Conservation (phyloP, 92 coral and sea anemone genomes). For the Parazoanthus darwini region DNA sequence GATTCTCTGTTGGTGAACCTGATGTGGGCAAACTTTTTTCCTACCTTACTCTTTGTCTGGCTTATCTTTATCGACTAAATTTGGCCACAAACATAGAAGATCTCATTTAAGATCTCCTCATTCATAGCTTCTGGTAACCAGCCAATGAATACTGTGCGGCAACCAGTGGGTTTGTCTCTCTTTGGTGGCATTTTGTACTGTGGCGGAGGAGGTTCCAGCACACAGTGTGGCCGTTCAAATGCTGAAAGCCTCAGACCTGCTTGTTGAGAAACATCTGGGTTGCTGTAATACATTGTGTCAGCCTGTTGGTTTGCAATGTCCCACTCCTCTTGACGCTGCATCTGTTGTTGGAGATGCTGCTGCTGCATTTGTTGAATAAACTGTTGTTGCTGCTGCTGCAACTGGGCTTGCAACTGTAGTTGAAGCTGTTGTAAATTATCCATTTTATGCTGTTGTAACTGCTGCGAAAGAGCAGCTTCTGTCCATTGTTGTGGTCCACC, state of each 20-base stretch:
- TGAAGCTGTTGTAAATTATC: conserved; percentile 31
- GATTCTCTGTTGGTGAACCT: conserved; percentile 55
- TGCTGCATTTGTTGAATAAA: conserved; percentile 41
- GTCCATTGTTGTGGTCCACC: neutral
- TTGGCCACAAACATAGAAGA: conserved; percentile 70
- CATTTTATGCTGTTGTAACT: conserved; percentile 7
- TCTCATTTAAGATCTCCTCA: conserved; percentile 64
- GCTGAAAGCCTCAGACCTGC: conserved; percentile 47
- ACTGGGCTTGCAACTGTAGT: conserved; percentile 34
- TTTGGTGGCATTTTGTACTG: conserved; percentile 47
- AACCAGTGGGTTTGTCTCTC: conserved; percentile 70
- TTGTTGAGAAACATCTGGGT: conserved; percentile 34
- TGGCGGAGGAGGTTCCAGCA: conserved; percentile 69
- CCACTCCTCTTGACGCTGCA: conserved; percentile 34
- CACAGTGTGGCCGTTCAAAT: conserved; percentile 52
- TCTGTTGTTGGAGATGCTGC: conserved; percentile 29
- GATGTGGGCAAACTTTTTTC: conserved; percentile 62
- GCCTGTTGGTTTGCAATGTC: conserved; percentile 10
- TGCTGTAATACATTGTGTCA: neutral
- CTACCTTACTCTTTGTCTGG: conserved; percentile 40
- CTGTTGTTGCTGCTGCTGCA: conserved; percentile 39
- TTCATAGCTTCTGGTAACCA: conserved; percentile 66
- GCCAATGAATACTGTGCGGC: conserved; percentile 69
- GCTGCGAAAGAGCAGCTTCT: conserved; percentile 6
- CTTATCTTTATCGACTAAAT: conserved; percentile 58